Base-by-base conservation (phyloP, 2,888 invertebrate species). In the Leptopterna dolabrata region DNA sequence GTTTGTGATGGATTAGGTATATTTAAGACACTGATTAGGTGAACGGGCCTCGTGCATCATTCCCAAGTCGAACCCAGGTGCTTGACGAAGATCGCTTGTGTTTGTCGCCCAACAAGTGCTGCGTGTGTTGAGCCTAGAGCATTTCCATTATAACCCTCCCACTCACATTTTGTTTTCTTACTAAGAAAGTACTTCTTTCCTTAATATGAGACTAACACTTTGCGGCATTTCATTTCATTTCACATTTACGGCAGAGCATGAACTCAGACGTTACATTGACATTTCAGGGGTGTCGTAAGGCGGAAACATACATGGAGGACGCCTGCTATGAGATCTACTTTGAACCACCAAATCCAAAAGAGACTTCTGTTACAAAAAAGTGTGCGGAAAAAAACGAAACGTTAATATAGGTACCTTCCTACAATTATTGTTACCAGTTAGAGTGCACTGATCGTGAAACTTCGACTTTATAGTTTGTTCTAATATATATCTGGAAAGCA, bases 271-370 rank as follows among this genome's bases (percentile, higher is more conserved):
- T 71, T 71, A 14, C 41, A n/a, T 73, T 73, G 30, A 41, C 14
- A 41, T 78, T 78, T 78, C 78, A 78, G 78, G 78, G 43, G 78
- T 78, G 45, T 78, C 78, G 0, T 78, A 78, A 78, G 43, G 27
- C 19, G 45, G 45, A 78, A 27, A 45, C 27, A 45, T 3, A n/a
- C 27, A 9, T 24, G 78, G 45, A 19, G 27, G n/a, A 16, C 43
- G 6, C 78, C 19, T 14, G 27, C 45, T 43, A 45, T 45, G 41
- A 78, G 45, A 24, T 78, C 78, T 16, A 36, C 73, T 0, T 7
- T 45, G 43, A 78, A 78, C 45, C 27, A 45, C 45, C 78, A 45
- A 45, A 45, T 78, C 24, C 36, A 45, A 43, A 78, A 78, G 45
- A n/a, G 78, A 43, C 41, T 78, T 27, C 78, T 41, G 0, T 24